Conservation (phyloP, 2,888 invertebrate species). For the Phragmatobia fuliginosa region DNA sequence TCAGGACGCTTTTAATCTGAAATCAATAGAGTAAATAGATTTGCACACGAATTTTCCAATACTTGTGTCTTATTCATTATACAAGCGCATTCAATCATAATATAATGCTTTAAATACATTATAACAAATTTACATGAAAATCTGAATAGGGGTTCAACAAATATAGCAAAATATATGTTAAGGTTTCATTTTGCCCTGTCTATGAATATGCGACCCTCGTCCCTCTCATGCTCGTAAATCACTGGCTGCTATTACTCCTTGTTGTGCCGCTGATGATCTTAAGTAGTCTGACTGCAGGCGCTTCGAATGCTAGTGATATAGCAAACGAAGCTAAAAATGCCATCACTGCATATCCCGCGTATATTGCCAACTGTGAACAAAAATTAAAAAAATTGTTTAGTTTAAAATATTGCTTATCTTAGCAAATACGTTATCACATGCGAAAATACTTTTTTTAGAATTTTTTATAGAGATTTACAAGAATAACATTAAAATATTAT, state of each 20-base stretch:
- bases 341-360: conserved; percentile 92
- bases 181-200: conserved; percentile 10
- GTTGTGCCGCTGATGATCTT: conserved; percentile 87
- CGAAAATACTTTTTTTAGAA: not conserved
- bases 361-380: conserved; percentile 81
- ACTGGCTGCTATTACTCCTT: conserved; percentile 68
- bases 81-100: conserved; percentile 2
- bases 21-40: conserved; percentile 9
- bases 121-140: conserved; percentile 1
- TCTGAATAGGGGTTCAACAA: conserved; percentile 22
- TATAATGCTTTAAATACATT: not conserved
- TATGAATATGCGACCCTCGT: conserved; percentile 11
- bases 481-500: no score
- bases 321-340: conserved; percentile 92
- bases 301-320: conserved; percentile 92
- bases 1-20: conserved; percentile 32
- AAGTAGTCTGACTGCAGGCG: conserved; percentile 92
- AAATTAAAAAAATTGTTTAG: not conserved
- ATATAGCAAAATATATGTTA: conserved; percentile 20
- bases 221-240: conserved; percentile 32
- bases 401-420: not conserved
- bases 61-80: conserved; percentile 9
- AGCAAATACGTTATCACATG: not conserved
- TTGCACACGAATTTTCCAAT: conserved; percentile 1
- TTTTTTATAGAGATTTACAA: no score